Percentiles rank a stretch among this genome's conserved stretches.
Conservation (phyloP, 2,888 invertebrate genomes). For the Cryptops parisi region DNA sequence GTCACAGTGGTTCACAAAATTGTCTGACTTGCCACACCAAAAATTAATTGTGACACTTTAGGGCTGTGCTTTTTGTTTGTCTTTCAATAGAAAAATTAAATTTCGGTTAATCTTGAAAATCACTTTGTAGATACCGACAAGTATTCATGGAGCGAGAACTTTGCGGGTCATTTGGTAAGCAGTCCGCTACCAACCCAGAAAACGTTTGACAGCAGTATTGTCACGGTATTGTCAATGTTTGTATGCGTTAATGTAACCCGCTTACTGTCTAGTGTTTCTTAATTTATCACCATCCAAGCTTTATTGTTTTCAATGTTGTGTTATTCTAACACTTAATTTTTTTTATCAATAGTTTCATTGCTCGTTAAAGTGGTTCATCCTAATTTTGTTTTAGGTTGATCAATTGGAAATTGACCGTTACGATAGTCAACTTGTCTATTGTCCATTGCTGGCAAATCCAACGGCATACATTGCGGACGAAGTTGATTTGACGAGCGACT, state of each 20-base stretch:
- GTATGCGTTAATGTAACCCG: not conserved
- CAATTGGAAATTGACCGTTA: constrained; percentile 43
- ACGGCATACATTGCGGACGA: constrained; percentile 78
- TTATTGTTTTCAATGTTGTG: not conserved
- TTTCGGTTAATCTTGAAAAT: no score
- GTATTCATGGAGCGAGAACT: constrained; percentile 52
- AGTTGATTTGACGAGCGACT: constrained; percentile 70
- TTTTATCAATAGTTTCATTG: no score
- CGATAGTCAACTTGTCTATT: constrained; percentile 44
- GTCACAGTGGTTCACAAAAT: not conserved
- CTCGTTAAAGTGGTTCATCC: no score
- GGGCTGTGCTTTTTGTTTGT: no score
- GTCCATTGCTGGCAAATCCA: constrained; percentile 62
- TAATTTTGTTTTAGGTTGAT: constrained; percentile 33
- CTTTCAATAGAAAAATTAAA: no score
- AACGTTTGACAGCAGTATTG: not conserved
- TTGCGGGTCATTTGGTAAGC: constrained; percentile 47
- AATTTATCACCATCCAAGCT: not conserved
- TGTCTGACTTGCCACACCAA: no score
- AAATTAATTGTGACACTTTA: no score
- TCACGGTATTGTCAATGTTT: not conserved
- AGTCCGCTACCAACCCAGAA: constrained; percentile 34
- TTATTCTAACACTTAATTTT: not conserved
- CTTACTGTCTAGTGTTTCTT: not conserved
- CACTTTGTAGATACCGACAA: constrained; percentile 34